Evolutionary conservation across 2,113 vertebrate genomes (phyloP).

Genomic region (Corvus cornix): DNA sequence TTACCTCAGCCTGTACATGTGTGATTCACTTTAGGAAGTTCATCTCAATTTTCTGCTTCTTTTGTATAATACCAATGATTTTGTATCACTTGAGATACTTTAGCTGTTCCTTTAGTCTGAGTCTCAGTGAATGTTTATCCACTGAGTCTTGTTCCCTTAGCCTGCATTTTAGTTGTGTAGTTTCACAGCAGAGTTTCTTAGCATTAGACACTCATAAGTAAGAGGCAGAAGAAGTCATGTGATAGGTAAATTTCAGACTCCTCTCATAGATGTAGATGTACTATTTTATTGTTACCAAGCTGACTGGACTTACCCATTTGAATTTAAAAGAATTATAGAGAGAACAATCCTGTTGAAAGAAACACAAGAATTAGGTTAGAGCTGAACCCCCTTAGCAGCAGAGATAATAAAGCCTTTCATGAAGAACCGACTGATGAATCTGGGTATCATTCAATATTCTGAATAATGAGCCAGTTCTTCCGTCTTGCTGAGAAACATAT

Average conservation of each 20-base stretch:
- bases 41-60: background rate
- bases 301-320: background rate
- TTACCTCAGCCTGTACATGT: background rate
- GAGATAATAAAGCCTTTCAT: slow-evolving; percentile 10
- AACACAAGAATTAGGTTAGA: background rate
- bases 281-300: background rate
- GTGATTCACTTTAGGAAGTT: background rate
- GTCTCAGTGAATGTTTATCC: background rate
- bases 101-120: background rate
- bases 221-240: background rate
- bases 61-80: background rate
- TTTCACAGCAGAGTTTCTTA: background rate
- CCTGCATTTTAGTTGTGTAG: background rate
- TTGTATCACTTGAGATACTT: background rate
- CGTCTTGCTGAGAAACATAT: slow-evolving; percentile 43
- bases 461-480: slow-evolving; percentile 44
- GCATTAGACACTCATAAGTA: background rate
- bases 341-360: background rate
- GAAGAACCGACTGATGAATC: slow-evolving; percentile 41
- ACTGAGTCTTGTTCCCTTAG: background rate
- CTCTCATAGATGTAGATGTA: background rate
- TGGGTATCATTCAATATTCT: slow-evolving; percentile 35
- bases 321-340: background rate
- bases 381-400: background rate
- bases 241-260: background rate